A percentile compares a stretch with the other conserved stretches of the same genome.
phyloP scores from a whole-genome alignment of 2,113 vertebrate genomes.

The Baryphthengus martii region DNA sequence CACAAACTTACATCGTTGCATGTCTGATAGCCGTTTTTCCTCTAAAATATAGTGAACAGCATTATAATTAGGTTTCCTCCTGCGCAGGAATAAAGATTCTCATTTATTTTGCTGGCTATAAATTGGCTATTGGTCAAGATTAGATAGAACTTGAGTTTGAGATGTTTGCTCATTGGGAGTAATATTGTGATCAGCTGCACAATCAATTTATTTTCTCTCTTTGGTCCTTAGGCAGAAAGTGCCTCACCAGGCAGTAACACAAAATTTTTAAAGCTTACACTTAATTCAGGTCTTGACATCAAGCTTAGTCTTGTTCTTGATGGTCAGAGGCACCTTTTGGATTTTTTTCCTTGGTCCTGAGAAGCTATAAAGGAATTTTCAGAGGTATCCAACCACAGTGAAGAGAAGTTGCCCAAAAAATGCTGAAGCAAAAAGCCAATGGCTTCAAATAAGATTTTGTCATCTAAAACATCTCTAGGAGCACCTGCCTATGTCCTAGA shows the following conservation, averaged over 20 bases:
- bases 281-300: neutral
- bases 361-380: neutral
- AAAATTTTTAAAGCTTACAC: neutral
- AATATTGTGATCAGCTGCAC: neutral
- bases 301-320: neutral
- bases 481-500: neutral
- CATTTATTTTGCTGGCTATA: neutral
- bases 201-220: neutral
- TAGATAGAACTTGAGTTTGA: neutral
- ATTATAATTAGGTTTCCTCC: neutral
- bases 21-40: neutral
- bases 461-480: neutral
- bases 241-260: neutral
- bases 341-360: neutral
- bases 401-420: neutral
- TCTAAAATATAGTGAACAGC: neutral
- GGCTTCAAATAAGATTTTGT: neutral
- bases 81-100: neutral
- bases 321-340: neutral
- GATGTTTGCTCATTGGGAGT: neutral
- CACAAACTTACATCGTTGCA: neutral
- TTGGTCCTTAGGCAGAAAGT: neutral
- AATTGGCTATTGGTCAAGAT: neutral
- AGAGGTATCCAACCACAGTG: neutral
- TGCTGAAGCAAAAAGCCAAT: neutral